Conservation (phyloP, 1,140 invertebrate species). For the Tigriopus japonicus region DNA sequence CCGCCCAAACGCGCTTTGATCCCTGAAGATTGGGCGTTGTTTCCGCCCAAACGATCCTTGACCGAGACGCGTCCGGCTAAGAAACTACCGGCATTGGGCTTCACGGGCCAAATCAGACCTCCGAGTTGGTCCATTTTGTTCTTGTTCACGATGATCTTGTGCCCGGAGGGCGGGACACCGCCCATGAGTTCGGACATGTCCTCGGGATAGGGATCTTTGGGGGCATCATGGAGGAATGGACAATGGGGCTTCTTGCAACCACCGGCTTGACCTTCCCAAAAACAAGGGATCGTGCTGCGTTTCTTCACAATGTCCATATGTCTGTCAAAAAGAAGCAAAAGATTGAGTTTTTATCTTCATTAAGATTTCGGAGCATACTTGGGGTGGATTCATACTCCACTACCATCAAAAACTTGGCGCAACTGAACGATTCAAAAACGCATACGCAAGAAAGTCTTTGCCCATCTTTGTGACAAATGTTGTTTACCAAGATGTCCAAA, state of each 20-base stretch:
- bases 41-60: background rate
- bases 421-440: too few relatives aligned
- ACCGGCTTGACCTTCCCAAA: background rate
- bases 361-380: too few relatives aligned
- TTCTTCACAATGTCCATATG: background rate
- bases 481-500: too few relatives aligned
- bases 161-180: background rate
- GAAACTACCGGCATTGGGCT: too few relatives aligned
- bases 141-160: background rate
- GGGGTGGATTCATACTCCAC: too few relatives aligned
- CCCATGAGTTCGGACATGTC: background rate
- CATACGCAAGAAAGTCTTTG: too few relatives aligned
- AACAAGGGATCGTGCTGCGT: background rate
- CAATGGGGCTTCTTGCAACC: background rate
- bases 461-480: too few relatives aligned
- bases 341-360: background rate
- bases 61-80: background rate
- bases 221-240: background rate
- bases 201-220: background rate
- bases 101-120: background rate
- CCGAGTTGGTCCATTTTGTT: background rate
- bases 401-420: too few relatives aligned
- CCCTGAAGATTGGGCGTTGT: background rate
- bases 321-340: background rate
- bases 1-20: too few relatives aligned